Evolutionary conservation across 2,797 vertebrate genomes (phyloP), one percentile per base, ranked within the genome.

Genomic region (Eremophila alpestris): DNA sequence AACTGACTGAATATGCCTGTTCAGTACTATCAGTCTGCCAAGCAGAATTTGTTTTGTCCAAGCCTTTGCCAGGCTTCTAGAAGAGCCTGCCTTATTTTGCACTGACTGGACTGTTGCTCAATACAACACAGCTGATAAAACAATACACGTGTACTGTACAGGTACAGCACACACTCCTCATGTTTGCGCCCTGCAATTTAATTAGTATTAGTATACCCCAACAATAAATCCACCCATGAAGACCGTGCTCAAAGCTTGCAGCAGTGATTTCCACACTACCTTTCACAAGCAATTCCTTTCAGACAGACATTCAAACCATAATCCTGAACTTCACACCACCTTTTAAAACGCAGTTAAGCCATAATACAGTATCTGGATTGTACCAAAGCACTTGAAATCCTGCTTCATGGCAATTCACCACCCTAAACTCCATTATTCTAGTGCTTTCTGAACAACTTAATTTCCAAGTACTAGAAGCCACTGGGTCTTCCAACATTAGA

Each of bases 361-460:
- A 13, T 3, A 71, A 41, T 2, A 2, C 20, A 73, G 27, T 1
- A 0, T 18, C 45, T 80, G 17, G 11, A 51, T 19, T 0, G 0
- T 21, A 74, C 32, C 54, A 80, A 70, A 80, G 58, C n/a, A 74
- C 40, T 2, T 2, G 13, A 80, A 68, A 24, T 45, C 43, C 71
- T 64, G 19, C 56, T 71, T 74, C 14, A 7, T 3, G 14, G 38
- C 46, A 92, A 29, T 68, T 75, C 51, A 40, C 16, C 45, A 41
- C 2, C 15, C n/a, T 49, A 8, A 73, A 30, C 32, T 59, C 29
- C 32, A n/a, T 1, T 2, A 60, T 30, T 52, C 24, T 8, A 36
- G 13, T 22, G 24, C 13, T 58, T 85, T 32, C 46, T 1, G 0
- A 75, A 56, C 32, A 32, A 51, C 29, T 64, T 56, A n/a, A 78